phyloP scores from a whole-genome alignment of 2,113 vertebrate genomes.

The Chaetorhynchus papuensis region DNA sequence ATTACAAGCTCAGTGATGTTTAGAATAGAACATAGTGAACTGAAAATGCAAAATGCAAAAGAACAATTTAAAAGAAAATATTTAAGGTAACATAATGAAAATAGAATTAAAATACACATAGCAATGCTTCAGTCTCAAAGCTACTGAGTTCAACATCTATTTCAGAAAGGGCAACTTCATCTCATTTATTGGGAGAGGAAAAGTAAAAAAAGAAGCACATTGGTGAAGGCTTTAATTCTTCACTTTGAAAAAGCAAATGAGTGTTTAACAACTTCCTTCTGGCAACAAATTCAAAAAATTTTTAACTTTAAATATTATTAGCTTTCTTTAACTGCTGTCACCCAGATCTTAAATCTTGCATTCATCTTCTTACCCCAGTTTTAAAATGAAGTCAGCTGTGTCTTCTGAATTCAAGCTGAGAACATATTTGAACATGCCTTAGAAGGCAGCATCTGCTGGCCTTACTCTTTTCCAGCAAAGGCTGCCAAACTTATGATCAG shows the following conservation, averaged over 20 bases:
- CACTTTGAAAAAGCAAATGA: neutral
- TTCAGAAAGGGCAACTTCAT: neutral
- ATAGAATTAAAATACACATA: neutral
- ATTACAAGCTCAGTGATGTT: constrained; percentile 4
- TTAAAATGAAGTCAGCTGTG: neutral
- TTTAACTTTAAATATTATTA: neutral
- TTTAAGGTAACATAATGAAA: neutral
- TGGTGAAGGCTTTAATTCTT: neutral
- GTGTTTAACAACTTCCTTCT: neutral
- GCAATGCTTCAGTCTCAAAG: neutral
- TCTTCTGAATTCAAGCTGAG: neutral
- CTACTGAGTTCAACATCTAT: neutral
- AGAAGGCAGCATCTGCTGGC: constrained; percentile 12
- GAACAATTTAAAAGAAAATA: neutral
- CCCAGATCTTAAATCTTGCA: neutral
- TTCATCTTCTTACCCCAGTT: neutral
- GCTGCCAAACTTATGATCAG: neutral
- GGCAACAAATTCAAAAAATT: neutral
- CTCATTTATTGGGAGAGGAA: neutral
- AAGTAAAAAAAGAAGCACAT: neutral
- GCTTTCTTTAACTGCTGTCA: neutral
- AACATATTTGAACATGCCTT: neutral
- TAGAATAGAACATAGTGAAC: neutral
- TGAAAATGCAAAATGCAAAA: neutral
- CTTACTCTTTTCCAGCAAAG: neutral